A percentile compares a stretch with the other conserved stretches of the same genome.
Conservation (phyloP, 2,888 invertebrate genomes). For the Acrobasis suavella region DNA sequence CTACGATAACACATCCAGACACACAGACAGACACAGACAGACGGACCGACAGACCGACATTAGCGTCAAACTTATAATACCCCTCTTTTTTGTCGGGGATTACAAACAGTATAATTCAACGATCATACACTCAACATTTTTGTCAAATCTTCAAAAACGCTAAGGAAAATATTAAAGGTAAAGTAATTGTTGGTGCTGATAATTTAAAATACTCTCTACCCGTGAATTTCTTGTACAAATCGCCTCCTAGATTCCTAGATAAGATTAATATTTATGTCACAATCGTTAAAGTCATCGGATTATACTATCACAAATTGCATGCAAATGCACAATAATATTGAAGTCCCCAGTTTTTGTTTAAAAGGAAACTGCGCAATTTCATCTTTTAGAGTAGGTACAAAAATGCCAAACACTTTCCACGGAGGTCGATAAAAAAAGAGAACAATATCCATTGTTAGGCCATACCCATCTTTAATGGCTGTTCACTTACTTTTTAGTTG, state of each 20-base stretch:
- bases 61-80: no score
- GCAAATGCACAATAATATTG: slow-evolving; percentile 3
- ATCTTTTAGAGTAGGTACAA: slow-evolving; percentile 38
- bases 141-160: no score
- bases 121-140: no score
- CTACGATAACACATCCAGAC: no score
- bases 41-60: no score
- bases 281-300: neutral
- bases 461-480: slow-evolving; percentile 42
- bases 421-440: slow-evolving; percentile 41
- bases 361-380: slow-evolving; percentile 30
- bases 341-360: neutral
- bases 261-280: neutral
- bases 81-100: no score
- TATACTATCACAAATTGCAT: slow-evolving; percentile 18
- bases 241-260: slow-evolving; percentile 1
- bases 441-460: slow-evolving; percentile 56
- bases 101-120: no score
- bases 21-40: no score
- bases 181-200: no score
- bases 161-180: no score
- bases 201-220: neutral
- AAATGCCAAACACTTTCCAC: slow-evolving; percentile 56
- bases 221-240: neutral
- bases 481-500: slow-evolving; percentile 54